Evolutionary conservation across 1,140 invertebrate species (phyloP).

Genomic region (Notospermus geniculatus): DNA sequence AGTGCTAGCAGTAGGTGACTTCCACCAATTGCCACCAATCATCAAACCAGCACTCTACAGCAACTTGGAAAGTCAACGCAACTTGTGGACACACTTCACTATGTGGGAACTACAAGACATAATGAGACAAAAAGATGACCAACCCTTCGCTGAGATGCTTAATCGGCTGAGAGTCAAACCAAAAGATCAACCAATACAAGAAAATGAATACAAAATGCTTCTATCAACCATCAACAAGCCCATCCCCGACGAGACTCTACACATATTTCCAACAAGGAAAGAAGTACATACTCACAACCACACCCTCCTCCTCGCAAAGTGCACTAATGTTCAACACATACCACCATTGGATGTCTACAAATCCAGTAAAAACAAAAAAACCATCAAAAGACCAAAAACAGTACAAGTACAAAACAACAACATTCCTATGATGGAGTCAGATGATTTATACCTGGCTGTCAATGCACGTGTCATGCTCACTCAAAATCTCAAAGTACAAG

Average conservation of each 20-base stretch:
- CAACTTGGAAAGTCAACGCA: neutral
- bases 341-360: neutral
- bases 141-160: conserved; percentile 18
- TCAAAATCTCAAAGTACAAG: conserved; percentile 11
- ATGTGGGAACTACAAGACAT: conserved; percentile 13
- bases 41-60: neutral
- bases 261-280: conserved; percentile 14
- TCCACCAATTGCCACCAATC: conserved; percentile 8
- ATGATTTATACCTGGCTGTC: conserved; percentile 10
- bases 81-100: conserved; percentile 10
- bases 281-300: conserved; percentile 18
- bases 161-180: conserved; percentile 14
- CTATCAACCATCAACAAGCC: neutral
- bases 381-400: too few species aligned
- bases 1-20: conserved; percentile 9
- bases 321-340: neutral
- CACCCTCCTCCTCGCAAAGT: neutral
- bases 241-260: neutral
- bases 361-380: conserved; percentile 6
- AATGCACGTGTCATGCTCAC: conserved; percentile 18
- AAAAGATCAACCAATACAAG: neutral
- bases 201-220: conserved; percentile 10
- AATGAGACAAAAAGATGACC: conserved; percentile 20
- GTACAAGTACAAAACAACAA: too few species aligned
- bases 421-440: too few species aligned